These are phyloP conservation scores for Gerris lacustris DNA, from an alignment of 2,888 invertebrate genomes.

Conservation along the genomic window DNA sequence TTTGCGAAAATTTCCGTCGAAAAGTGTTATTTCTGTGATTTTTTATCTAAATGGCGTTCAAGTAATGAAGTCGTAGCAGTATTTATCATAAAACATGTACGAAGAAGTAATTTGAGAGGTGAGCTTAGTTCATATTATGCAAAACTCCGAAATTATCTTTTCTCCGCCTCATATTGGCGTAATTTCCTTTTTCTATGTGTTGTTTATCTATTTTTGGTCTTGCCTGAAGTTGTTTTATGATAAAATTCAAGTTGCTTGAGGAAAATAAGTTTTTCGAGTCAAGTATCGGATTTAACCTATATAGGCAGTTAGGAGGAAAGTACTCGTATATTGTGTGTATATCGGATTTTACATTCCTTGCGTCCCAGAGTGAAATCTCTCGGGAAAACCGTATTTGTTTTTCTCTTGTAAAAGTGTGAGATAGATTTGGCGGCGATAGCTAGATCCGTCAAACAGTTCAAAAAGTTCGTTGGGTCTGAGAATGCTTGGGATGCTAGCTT, in stretches of 20 bases:
- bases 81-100: constrained; percentile 1
- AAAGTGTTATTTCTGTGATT: background rate
- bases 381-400: no score
- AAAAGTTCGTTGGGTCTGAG: background rate
- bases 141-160: background rate
- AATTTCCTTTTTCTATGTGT: no score
- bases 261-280: background rate
- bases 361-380: no score
- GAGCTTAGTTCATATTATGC: constrained; percentile 3
- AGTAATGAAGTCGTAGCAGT: background rate
- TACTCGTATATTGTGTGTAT: background rate
- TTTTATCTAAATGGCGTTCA: background rate
- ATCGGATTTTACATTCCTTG: no score
- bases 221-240: background rate
- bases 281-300: constrained; percentile 7
- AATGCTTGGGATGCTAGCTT: background rate
- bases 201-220: background rate
- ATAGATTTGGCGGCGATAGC: background rate
- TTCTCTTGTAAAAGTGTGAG: no score
- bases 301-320: background rate
- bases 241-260: background rate
- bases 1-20: background rate
- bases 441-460: background rate
- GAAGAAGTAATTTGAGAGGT: constrained; percentile 7
- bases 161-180: background rate